phyloP scores from a whole-genome alignment of 1,140 invertebrate genomes.

The Agrilus planipennis region DNA sequence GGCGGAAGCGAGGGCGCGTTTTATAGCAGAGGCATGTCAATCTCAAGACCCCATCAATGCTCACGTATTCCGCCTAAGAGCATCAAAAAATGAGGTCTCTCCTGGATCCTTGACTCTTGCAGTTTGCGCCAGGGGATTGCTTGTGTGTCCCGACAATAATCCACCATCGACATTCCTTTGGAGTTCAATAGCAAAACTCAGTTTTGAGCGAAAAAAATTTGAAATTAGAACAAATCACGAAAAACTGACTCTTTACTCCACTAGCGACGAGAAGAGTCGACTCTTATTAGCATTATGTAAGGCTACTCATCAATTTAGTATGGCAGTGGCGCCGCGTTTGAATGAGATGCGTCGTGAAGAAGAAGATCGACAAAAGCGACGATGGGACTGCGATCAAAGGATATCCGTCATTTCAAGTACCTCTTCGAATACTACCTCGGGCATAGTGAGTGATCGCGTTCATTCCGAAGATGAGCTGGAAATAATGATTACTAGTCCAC shows the following conservation, averaged over 20 bases:
- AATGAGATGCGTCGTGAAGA: constrained; percentile 65
- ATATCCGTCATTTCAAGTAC: constrained; percentile 85
- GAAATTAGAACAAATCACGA: constrained; percentile 82
- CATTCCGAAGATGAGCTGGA: constrained; percentile 87
- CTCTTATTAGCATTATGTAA: constrained; percentile 77
- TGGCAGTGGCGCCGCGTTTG: constrained; percentile 76
- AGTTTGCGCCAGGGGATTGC: constrained; percentile 75
- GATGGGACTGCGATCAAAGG: constrained; percentile 52
- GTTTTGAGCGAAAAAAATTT: constrained; percentile 94
- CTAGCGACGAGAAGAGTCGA: constrained; percentile 84
- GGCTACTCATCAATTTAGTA: constrained; percentile 88
- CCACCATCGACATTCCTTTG: constrained; percentile 69
- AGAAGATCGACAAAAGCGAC: constrained; percentile 40
- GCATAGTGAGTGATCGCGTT: constrained; percentile 87
- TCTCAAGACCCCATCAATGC: constrained; percentile 81
- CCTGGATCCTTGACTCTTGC: constrained; percentile 64
- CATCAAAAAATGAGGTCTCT: constrained; percentile 65
- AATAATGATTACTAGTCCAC: constrained; percentile 66
- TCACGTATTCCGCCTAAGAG: constrained; percentile 77
- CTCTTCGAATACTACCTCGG: constrained; percentile 89
- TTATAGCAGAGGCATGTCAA: constrained; percentile 78
- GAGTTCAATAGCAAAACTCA: constrained; percentile 86
- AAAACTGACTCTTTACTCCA: constrained; percentile 81
- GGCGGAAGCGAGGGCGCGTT: constrained; percentile 69
- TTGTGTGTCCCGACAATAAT: constrained; percentile 62